Conservation (phyloP, 2,113 vertebrate species). For the Holacanthus passer region DNA sequence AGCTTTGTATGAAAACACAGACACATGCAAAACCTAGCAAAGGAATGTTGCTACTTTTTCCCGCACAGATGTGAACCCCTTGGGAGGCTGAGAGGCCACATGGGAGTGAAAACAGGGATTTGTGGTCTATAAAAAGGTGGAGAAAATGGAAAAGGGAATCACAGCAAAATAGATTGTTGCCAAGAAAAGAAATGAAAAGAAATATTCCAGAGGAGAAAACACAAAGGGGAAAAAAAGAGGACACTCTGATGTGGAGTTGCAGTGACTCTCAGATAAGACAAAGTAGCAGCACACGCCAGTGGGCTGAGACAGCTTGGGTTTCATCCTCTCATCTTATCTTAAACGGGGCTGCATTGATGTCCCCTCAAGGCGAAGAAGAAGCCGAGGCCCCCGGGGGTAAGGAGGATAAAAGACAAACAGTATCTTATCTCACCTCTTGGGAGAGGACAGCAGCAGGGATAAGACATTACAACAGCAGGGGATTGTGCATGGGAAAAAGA, state of each 20-base stretch:
- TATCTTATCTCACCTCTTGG: conserved; percentile 62
- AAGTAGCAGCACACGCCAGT: conserved; percentile 45
- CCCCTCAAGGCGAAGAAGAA: conserved; percentile 42
- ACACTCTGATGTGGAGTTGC: conserved; percentile 20
- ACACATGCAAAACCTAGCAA: conserved; percentile 43
- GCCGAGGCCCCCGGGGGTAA: not conserved
- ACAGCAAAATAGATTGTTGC: conserved; percentile 14
- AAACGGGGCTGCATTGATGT: conserved; percentile 53
- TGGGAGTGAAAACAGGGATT: conserved; percentile 32
- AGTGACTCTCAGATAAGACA: conserved; percentile 53
- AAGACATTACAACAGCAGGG: conserved; percentile 25
- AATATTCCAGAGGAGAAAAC: conserved; percentile 3
- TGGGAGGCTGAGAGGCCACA: conserved; percentile 21
- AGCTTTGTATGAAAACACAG: conserved; percentile 40
- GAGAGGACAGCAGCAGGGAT: conserved; percentile 46
- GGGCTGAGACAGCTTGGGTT: conserved; percentile 51
- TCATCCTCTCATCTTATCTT: conserved; percentile 66
- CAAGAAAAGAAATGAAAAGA: conserved; percentile 12
- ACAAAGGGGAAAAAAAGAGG: conserved; percentile 30
- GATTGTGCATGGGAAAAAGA: conserved; percentile 43
- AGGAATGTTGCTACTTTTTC: conserved; percentile 52
- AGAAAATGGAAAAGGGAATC: conserved; percentile 3
- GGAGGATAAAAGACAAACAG: conserved; percentile 50
- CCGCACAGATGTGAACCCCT: conserved; percentile 33
- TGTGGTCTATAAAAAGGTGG: conserved; percentile 27